Evolutionary conservation across 53 echinoderm and acorn worm genomes (phyloP).

Genomic region (Apostichopus leukothele): DNA sequence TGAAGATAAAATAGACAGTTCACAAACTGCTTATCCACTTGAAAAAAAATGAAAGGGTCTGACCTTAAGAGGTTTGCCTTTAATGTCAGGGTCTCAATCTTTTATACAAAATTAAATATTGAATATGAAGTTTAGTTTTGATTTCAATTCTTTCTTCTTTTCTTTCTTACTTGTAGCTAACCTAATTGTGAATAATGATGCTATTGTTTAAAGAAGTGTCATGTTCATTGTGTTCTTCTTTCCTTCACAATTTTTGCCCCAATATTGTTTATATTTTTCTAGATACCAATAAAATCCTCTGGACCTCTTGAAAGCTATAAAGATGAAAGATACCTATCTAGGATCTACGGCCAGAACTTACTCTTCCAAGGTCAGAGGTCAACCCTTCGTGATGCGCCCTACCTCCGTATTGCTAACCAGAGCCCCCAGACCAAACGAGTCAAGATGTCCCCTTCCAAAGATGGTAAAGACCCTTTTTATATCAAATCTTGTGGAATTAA

Average conservation of each 20-base stretch:
- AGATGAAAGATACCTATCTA: conserved; percentile 62
- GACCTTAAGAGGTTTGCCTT: no score
- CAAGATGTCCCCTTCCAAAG: conserved; percentile 4
- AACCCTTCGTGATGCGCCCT: conserved; percentile 72
- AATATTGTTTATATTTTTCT: background rate
- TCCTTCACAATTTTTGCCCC: background rate
- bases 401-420: conserved; percentile 68
- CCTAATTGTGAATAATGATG: background rate
- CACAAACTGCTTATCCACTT: no score
- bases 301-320: conserved; percentile 34
- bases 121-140: no score
- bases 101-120: no score
- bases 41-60: no score
- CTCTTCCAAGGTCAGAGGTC: conserved; percentile 62
- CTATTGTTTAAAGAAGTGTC: background rate
- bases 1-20: no score
- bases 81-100: no score
- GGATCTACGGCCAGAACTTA: conserved; percentile 70
- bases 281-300: background rate
- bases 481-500: background rate
- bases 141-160: no score
- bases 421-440: conserved; percentile 52
- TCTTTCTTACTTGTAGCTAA: background rate
- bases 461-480: background rate
- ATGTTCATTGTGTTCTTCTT: background rate